Evolutionary conservation across 2,113 vertebrate species (phyloP), one percentile per base, ranked within the genome.

Genomic region (Tragelaphus imberbis): DNA sequence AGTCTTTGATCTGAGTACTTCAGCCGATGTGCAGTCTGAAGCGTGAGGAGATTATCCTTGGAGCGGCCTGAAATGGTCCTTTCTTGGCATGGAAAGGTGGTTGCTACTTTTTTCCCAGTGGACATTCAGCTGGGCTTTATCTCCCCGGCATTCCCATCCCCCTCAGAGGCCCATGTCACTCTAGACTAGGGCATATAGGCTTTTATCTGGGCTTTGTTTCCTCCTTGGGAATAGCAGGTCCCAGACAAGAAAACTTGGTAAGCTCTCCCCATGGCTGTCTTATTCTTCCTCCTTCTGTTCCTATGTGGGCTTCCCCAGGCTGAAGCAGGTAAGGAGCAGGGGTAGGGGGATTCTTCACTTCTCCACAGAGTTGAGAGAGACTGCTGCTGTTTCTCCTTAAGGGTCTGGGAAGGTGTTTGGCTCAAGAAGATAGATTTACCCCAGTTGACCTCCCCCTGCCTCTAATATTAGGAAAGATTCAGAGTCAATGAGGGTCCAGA

Each of bases 131-230:
- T 86, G 44, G 53, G 53, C 81, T 89, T 95, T 97, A 95, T 98
- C 95, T 88, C 36, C 49, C 44, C 51, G 15, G 68, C 59, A 49
- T 65, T 90, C 88, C n/a, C 85, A 51, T 80, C n/a, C 77, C 40
- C 14, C 79, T 53, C 56, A n/a, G 65, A 65, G 61, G 44, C 28
- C 97, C 25, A 13, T 44, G 90, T 82, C 88, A 85, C 49, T 79
- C 47, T 51, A 81, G 77, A 44, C 47, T 55, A 13, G 77, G 5
- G 28, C 71, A 27, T 58, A 17, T 49, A 75, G 59, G 25, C 21
- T 21, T 91, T 94, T 98, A 97, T 98, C 97, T 96, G 86, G 75
- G 11, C 33, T 91, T 56, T 58, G n/a, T 71, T 98, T 98, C 97
- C 95, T 97, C 86, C 25, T 11, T 65, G 58, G 58, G 44, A 47